phyloP scores from a whole-genome alignment of 2,797 vertebrate genomes.

The Xiphorhynchus erythropygius region DNA sequence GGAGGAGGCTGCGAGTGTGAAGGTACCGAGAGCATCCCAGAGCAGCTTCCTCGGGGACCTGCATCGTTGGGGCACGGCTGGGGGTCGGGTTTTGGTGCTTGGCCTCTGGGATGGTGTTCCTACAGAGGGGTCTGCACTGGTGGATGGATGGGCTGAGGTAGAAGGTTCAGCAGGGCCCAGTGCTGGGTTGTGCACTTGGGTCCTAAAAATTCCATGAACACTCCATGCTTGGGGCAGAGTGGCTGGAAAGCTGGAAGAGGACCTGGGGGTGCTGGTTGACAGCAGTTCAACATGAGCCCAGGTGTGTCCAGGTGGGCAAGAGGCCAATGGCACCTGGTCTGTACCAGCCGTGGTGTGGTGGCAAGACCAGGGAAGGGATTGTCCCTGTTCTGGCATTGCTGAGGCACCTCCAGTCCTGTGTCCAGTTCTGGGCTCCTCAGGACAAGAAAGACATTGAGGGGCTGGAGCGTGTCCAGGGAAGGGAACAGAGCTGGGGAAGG shows the following conservation, averaged over 20 bases:
- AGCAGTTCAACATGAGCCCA: not conserved
- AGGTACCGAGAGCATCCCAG: constrained; percentile 74
- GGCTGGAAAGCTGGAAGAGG: not conserved
- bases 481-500: not conserved
- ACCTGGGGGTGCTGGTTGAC: not conserved
- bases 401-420: not conserved
- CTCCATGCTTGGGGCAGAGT: not conserved
- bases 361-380: not conserved
- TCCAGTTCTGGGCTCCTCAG: not conserved
- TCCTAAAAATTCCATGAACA: not conserved
- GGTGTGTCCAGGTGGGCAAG: not conserved
- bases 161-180: not conserved
- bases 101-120: rapidly evolving
- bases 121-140: not conserved
- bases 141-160: not conserved
- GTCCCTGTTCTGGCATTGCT: not conserved
- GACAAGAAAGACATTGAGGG: not conserved
- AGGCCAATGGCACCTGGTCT: not conserved
- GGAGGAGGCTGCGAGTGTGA: constrained; percentile 98
- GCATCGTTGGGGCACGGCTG: not conserved
- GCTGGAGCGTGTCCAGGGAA: not conserved
- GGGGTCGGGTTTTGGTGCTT: rapidly evolving
- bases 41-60: not conserved
- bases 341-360: not conserved
- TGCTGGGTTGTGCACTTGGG: not conserved